Base-by-base conservation (phyloP, 2,888 invertebrate genomes). In the Apocheima hispidaria region DNA sequence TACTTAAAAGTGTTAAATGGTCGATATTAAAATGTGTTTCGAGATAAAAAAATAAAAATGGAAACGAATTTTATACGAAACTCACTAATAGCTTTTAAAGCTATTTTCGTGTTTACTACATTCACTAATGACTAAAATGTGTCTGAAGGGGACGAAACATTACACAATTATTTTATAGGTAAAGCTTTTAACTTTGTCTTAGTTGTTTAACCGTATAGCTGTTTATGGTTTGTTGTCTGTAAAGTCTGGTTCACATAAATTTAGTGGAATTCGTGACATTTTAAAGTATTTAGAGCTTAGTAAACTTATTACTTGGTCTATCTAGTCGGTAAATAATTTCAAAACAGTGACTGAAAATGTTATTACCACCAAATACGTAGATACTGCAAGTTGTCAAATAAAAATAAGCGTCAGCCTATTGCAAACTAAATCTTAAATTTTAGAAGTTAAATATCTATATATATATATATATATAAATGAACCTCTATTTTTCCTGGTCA, bases 51-150 rank as follows among this genome's bases (percentile, higher is more conserved):
- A n/a, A 54, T 28, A 28, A 44, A 54, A 36, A 23, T 40, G 7
- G 14, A 44, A 53, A 6, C 12, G 33, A 30, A 30, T 16, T 30
- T 23, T n/a, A 30, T 30, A 46, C 44, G 7, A 30, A 6, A 7
- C 46, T 43, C 43, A 2, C 51, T 52, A 43, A 53, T 53, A 43
- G 43, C 44, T 44, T 35, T 54, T 26, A 26, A 44, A 44, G n/a
- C 44, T 30, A 35, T 23, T 36, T 9, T 36, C 36, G 18, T 46
- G 26, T 36, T 46, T 33, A 26, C 44, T 54, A 54, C 43, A 46
- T 30, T 46, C 18, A 46, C 20, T 54, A 54, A 44, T 44, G 44
- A 28, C 36, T 46, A 18, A 46, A 36, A 26, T 53, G 33, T 35
- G 9, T 20, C 1, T 9, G 20, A 40, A 40, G 7, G 18, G n/a